These are phyloP conservation scores for Lacanobia wlatinum DNA, from an alignment of 2,888 invertebrate genomes.

Conservation along the genomic window DNA sequence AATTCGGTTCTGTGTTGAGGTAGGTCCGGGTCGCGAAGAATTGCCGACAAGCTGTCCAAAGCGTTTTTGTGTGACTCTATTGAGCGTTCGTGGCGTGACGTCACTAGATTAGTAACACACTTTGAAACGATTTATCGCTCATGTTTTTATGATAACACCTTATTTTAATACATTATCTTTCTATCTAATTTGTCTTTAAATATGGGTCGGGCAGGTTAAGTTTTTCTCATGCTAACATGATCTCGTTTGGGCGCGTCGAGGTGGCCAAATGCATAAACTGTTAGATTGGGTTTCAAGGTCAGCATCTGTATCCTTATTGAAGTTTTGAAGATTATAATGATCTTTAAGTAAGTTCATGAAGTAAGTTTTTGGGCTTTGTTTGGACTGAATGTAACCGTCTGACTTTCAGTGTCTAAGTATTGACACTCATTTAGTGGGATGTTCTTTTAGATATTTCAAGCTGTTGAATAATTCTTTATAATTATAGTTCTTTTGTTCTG, in stretches of 20 bases:
- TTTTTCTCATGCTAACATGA: slow-evolving; percentile 47
- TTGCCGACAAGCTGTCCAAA: slow-evolving; percentile 54
- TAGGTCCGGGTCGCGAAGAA: slow-evolving; percentile 75
- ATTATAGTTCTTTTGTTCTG: slow-evolving; percentile 32
- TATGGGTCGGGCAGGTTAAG: slow-evolving; percentile 10
- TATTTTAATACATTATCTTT: slow-evolving; percentile 28
- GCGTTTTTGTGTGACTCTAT: slow-evolving; percentile 63
- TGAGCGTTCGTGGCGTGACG: slow-evolving; percentile 62
- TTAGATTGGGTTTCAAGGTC: slow-evolving; percentile 58
- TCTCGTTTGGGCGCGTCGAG: slow-evolving; percentile 44
- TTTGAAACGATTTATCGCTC: slow-evolving; percentile 50
- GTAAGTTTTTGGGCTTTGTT: slow-evolving; percentile 13
- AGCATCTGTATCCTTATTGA: slow-evolving; percentile 28
- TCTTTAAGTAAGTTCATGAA: neutral
- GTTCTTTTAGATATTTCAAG: slow-evolving; percentile 25
- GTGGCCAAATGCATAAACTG: slow-evolving; percentile 46
- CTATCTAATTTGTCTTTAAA: slow-evolving; percentile 23
- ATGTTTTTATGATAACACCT: slow-evolving; percentile 45
- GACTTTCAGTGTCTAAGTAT: slow-evolving; percentile 35
- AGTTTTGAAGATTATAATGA: slow-evolving; percentile 14
- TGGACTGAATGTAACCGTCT: slow-evolving; percentile 10
- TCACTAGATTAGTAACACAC: slow-evolving; percentile 67
- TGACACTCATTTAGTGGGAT: slow-evolving; percentile 3
- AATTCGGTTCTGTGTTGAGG: slow-evolving; percentile 76
- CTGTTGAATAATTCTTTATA: slow-evolving; percentile 30